Evolutionary conservation across 2,113 vertebrate genomes (phyloP).

Genomic region (Trachemys scripta): DNA sequence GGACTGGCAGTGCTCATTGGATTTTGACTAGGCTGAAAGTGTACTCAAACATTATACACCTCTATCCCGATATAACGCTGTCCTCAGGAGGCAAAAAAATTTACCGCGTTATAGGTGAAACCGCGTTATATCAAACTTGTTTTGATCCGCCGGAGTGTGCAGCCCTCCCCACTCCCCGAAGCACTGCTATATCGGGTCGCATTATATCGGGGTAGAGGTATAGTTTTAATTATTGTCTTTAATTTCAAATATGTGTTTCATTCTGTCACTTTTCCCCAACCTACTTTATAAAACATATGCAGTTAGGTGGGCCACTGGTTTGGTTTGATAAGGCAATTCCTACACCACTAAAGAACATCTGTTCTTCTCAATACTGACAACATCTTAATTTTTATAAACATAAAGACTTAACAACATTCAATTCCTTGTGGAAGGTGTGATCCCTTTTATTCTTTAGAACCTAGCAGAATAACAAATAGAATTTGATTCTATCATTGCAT

Average conservation of each 20-base stretch:
- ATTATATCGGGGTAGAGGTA: too few relatives aligned
- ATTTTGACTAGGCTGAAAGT: constrained; percentile 6
- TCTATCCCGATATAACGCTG: too few relatives aligned
- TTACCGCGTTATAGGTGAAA: too few relatives aligned
- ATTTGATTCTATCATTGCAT: accelerated
- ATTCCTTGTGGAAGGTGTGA: not conserved
- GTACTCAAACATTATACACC: not conserved
- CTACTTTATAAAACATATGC: not conserved
- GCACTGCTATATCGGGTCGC: too few relatives aligned
- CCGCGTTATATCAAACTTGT: too few relatives aligned
- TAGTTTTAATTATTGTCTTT: not conserved
- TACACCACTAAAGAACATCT: not conserved
- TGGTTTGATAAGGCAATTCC: not conserved
- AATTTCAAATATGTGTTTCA: not conserved
- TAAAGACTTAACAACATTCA: not conserved
- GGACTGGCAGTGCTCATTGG: not conserved
- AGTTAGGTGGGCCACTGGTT: not conserved
- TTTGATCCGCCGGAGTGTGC: too few relatives aligned
- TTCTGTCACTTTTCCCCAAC: constrained; percentile 32
- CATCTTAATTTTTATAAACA: not conserved
- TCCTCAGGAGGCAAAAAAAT: too few relatives aligned
- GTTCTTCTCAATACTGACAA: not conserved
- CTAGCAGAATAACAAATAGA: not conserved
- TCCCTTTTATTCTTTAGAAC: not conserved
- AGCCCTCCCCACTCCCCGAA: too few relatives aligned